Base-by-base conservation (phyloP, 2,888 invertebrate species). In the Pinctada fucata region DNA sequence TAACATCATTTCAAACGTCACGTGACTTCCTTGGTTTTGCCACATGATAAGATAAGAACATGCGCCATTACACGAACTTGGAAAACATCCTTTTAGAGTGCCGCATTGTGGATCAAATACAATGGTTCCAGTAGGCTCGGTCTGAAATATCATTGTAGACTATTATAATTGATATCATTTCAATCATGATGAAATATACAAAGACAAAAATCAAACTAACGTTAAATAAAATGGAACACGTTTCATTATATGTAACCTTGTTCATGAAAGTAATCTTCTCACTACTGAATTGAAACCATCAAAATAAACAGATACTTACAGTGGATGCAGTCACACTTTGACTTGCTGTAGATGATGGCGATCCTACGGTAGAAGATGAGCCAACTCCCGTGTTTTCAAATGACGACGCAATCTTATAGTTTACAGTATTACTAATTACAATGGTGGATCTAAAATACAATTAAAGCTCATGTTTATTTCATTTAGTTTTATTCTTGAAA, bases 1-100 rank as follows among this genome's bases (percentile, higher is more conserved):
- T 13, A 58, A n/a, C 4, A 16, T 8, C 49, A 78, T 73, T 68
- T 73, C 73, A 45, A 78, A 78, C 31, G 45, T 66, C 6, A 78
- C 71, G 2, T 68, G 48, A 49, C 64, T 64, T 31, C 3, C 45
- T 5, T 63, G 45, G 10, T 10, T 31, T 50, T 71, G 68, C 78
- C 78, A 78, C 31, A 73, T 73, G 45, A 78, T 68, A 10, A 74
- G 48, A 48, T 64, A 78, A 13, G 63, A 13, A 73, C 78, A 78
- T 45, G 31, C 49, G n/a, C 49, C 49, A 2, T 51, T 69, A 3
- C 48, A 45, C 73, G 73, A 78, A 6, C 63, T 69, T 16, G 58
- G 49, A 13, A 63, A 68, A 73, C 78, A 78, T 3, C 78, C 78
- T 64, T 78, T 78, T 2, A 69, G 68, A 6, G 67, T 48, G 47